These are phyloP conservation scores for Drosophila bocki DNA, from an alignment of 1,140 invertebrate species.

Conservation along the genomic window DNA sequence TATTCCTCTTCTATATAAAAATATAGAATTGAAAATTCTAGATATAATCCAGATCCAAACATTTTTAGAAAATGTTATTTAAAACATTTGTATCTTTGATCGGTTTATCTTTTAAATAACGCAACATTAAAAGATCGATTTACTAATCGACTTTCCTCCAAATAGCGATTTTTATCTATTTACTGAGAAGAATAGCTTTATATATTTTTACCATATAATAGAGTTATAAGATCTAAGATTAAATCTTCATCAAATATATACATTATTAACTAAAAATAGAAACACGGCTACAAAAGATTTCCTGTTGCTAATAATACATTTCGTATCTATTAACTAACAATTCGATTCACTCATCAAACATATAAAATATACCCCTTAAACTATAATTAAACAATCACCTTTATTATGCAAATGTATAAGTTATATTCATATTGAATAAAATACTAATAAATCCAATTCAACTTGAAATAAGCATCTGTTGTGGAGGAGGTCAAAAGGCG, in stretches of 20 bases:
- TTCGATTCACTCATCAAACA: not conserved
- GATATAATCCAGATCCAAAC: no score
- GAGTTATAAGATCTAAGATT: not conserved
- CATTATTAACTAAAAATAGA: not conserved
- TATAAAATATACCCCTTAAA: not conserved
- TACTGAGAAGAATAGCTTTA: not conserved
- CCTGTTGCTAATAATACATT: not conserved
- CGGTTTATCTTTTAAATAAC: no score
- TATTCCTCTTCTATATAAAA: no score
- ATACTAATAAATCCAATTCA: constrained; percentile 14
- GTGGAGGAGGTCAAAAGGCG: constrained; percentile 1
- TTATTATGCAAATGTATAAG: constrained; percentile 7
- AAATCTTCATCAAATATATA: not conserved
- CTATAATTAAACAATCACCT: not conserved
- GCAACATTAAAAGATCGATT: no score
- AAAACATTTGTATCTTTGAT: no score
- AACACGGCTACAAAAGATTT: not conserved
- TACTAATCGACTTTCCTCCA: not conserved
- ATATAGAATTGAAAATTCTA: no score
- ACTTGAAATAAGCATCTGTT: not conserved
- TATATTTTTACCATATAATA: not conserved
- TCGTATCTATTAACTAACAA: not conserved
- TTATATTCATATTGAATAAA: not conserved
- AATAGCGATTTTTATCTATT: not conserved
- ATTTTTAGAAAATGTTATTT: no score